Evolutionary conservation across 1,140 invertebrate species (phyloP).

Genomic region (Scylla paramamosain): DNA sequence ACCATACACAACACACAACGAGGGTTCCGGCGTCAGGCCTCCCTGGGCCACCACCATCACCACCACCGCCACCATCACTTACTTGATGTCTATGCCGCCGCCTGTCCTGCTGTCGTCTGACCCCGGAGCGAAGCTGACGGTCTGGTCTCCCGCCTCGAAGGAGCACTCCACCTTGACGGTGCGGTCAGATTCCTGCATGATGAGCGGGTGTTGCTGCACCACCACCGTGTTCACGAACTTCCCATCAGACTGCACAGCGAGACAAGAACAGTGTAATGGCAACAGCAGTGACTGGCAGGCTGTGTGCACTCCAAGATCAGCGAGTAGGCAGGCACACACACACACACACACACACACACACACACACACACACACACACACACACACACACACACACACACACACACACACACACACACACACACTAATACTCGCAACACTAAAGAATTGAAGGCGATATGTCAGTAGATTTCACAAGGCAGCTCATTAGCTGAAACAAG

Average conservation of each 20-base stretch:
- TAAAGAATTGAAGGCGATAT: too few species aligned
- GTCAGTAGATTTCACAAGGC: too few species aligned
- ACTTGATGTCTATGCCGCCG: slow-evolving; percentile 77
- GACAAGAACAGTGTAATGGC: neutral
- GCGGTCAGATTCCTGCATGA: slow-evolving; percentile 82
- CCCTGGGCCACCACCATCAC: neutral
- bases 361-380: neutral
- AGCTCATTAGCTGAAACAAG: too few species aligned
- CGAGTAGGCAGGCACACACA: neutral
- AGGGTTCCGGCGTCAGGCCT: neutral
- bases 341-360: neutral
- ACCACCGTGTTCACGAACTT: slow-evolving; percentile 82
- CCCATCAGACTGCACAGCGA: slow-evolving; percentile 79
- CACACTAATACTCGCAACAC: neutral
- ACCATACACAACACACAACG: neutral
- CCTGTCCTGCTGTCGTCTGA: slow-evolving; percentile 72
- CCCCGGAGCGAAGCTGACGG: slow-evolving; percentile 80
- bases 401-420: neutral
- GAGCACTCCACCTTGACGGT: slow-evolving; percentile 82
- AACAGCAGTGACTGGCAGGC: neutral
- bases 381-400: too few species aligned
- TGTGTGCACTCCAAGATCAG: too few species aligned
- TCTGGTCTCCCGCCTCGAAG: slow-evolving; percentile 82
- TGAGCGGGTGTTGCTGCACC: slow-evolving; percentile 82
- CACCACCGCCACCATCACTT: slow-evolving; percentile 49